phyloP scores from a whole-genome alignment of 1,140 invertebrate genomes.

The Delia radicum region DNA sequence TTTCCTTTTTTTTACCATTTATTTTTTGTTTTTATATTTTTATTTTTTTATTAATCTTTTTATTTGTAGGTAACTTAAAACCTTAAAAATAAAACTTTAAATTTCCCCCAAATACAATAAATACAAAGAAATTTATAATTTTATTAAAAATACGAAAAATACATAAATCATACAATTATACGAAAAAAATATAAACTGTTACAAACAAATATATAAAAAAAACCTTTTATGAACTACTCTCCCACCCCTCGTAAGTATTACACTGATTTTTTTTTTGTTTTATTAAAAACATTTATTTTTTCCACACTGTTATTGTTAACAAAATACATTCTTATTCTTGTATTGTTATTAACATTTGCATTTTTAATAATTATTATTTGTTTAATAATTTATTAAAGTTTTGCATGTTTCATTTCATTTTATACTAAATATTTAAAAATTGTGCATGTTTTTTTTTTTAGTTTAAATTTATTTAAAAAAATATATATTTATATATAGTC shows the following conservation, averaged over 20 bases:
- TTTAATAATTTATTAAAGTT: not conserved
- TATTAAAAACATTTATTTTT: not conserved
- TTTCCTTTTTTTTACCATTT: constrained; percentile 34
- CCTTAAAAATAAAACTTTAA: constrained; percentile 39
- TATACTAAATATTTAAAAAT: not conserved
- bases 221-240: constrained; percentile 9
- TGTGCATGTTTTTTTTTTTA: not conserved
- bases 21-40: constrained; percentile 48
- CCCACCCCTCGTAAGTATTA: constrained; percentile 4
- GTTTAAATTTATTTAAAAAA: too few relatives aligned
- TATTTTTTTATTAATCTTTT: constrained; percentile 47
- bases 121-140: constrained; percentile 12
- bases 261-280: not conserved
- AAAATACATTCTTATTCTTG: not conserved
- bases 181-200: not conserved
- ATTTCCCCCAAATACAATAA: constrained; percentile 31
- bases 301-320: not conserved
- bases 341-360: not conserved
- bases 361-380: not conserved
- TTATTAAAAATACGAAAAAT: not conserved
- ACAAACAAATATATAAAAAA: not conserved
- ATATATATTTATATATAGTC: too few relatives aligned
- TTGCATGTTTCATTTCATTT: not conserved
- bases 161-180: not conserved
- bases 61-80: constrained; percentile 57